Evolutionary conservation across 2,888 invertebrate genomes (phyloP).

Genomic region (Drosophila merina): DNA sequence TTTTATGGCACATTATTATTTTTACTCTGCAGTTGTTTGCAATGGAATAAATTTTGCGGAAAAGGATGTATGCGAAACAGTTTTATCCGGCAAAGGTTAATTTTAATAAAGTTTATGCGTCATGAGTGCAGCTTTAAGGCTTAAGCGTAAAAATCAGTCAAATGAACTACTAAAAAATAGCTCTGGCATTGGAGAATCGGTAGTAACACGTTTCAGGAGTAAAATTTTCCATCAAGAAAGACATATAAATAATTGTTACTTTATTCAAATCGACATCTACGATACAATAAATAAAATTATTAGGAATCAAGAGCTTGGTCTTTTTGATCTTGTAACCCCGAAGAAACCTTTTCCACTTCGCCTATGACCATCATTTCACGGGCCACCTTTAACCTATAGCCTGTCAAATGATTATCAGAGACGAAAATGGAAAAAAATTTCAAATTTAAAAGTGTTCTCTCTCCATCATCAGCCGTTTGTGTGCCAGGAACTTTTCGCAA

Average conservation of each 20-base stretch:
- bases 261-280: neutral
- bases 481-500: slow-evolving; percentile 16
- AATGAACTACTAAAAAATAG: slow-evolving; percentile 33
- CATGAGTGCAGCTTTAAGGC: slow-evolving; percentile 24
- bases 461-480: neutral
- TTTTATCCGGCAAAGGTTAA: slow-evolving; percentile 22
- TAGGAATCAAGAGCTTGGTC: neutral
- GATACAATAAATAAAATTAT: neutral
- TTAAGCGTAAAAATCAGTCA: slow-evolving; percentile 23
- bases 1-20: slow-evolving; percentile 44
- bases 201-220: neutral
- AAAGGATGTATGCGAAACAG: slow-evolving; percentile 30
- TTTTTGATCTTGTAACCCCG: no score
- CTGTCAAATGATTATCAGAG: neutral
- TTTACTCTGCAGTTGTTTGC: slow-evolving; percentile 22
- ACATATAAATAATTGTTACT: neutral
- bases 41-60: slow-evolving; percentile 42
- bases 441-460: neutral
- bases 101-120: slow-evolving; percentile 30
- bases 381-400: neutral
- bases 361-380: neutral
- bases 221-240: neutral
- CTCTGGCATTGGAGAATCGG: slow-evolving; percentile 3
- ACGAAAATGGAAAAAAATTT: neutral
- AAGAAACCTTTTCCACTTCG: neutral